Evolutionary conservation across 2,888 invertebrate species (phyloP).

Genomic region (Lithophane socia): DNA sequence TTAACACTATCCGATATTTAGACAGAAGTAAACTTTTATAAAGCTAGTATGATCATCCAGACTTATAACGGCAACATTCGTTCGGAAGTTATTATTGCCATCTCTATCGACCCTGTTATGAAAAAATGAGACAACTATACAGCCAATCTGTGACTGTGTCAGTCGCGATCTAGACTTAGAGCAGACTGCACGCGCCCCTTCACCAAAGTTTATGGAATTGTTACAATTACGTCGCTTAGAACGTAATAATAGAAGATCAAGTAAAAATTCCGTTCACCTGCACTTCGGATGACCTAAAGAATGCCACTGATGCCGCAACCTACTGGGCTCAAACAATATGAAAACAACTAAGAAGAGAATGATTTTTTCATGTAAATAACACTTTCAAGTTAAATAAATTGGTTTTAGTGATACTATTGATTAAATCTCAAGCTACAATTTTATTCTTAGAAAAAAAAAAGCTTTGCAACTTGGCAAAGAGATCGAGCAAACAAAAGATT

Average conservation of each 20-base stretch:
- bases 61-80: slow-evolving; percentile 13
- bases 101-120: slow-evolving; percentile 23
- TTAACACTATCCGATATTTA: not conserved
- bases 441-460: too few species aligned
- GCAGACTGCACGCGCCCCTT: slow-evolving; percentile 25
- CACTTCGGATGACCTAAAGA: too few species aligned
- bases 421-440: too few species aligned
- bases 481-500: too few species aligned
- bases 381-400: too few species aligned
- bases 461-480: too few species aligned
- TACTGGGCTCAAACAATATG: too few species aligned
- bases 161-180: slow-evolving; percentile 39
- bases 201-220: slow-evolving; percentile 31
- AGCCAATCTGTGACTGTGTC: slow-evolving; percentile 26
- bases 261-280: not conserved
- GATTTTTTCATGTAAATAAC: too few species aligned
- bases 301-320: too few species aligned
- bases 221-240: slow-evolving; percentile 1
- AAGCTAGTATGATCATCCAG: not conserved
- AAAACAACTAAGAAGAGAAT: too few species aligned
- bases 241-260: not conserved
- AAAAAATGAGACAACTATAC: slow-evolving; percentile 32
- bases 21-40: not conserved
- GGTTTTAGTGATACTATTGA: too few species aligned
- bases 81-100: slow-evolving; percentile 40